A percentile compares a stretch with the other conserved stretches of the same genome.
Conservation (phyloP, 2,113 vertebrate species). For the Anoplopoma fimbria region DNA sequence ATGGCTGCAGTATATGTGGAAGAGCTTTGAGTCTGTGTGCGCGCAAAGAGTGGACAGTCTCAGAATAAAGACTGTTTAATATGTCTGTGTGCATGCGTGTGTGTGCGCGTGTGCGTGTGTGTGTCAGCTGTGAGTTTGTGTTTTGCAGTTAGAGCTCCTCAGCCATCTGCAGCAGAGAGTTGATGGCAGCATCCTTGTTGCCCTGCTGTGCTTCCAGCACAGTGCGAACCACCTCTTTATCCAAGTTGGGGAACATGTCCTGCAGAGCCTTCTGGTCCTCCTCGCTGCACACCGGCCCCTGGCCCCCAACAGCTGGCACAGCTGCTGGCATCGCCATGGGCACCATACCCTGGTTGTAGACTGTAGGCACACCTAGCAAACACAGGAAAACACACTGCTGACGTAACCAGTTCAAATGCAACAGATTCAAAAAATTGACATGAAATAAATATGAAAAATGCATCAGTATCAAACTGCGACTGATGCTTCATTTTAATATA, state of each 20-base stretch:
- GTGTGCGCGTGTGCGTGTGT: slow-evolving; percentile 21
- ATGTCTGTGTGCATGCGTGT: background rate
- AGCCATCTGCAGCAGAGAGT: slow-evolving; percentile 96
- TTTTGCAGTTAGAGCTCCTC: slow-evolving; percentile 90
- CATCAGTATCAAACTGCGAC: background rate
- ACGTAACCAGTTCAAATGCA: background rate
- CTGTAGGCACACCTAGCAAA: slow-evolving; percentile 88
- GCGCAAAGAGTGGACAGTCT: too few species aligned
- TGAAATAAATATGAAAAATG: background rate
- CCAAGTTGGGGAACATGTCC: slow-evolving; percentile 98
- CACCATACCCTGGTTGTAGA: slow-evolving; percentile 92
- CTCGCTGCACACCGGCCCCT: slow-evolving; percentile 85
- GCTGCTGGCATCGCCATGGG: slow-evolving; percentile 86
- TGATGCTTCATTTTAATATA: background rate
- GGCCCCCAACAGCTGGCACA: slow-evolving; percentile 81
- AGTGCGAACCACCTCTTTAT: slow-evolving; percentile 93
- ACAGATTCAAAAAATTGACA: background rate
- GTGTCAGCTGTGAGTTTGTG: background rate
- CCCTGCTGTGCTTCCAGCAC: slow-evolving; percentile 96
- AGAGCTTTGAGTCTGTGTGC: background rate
- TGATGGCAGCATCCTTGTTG: slow-evolving; percentile 93
- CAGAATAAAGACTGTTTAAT: background rate
- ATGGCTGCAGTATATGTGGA: slow-evolving; percentile 20
- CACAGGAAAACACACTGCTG: background rate
- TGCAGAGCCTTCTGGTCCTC: slow-evolving; percentile 94